phyloP scores from a whole-genome alignment of 2,888 invertebrate species.

The Galerucella calmariensis region DNA sequence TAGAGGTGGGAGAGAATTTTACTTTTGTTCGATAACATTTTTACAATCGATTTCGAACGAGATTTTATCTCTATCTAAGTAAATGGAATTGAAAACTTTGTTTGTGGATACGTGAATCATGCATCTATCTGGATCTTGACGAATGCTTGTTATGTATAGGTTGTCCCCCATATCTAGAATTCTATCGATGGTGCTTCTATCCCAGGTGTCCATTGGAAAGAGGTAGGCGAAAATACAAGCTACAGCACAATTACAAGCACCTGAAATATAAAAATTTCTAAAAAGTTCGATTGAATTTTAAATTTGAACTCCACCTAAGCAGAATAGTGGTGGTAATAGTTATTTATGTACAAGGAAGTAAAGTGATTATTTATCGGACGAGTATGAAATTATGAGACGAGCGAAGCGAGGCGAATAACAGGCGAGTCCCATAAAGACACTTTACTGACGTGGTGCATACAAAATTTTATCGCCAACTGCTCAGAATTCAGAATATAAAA shows the following conservation, averaged over 20 bases:
- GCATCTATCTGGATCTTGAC: slow-evolving; percentile 49
- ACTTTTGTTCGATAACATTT: slow-evolving; percentile 41
- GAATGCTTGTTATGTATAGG: slow-evolving; percentile 62
- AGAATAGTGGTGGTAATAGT: too few species aligned
- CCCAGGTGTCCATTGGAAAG: slow-evolving; percentile 71
- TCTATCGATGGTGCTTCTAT: slow-evolving; percentile 65
- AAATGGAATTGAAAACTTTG: slow-evolving; percentile 55
- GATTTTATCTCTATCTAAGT: slow-evolving; percentile 52
- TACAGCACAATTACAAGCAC: slow-evolving; percentile 69
- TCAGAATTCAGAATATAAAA: too few species aligned
- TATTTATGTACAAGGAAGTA: too few species aligned
- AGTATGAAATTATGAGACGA: too few species aligned
- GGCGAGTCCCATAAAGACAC: too few species aligned
- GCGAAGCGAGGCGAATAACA: too few species aligned
- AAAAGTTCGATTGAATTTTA: too few species aligned
- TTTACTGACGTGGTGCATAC: too few species aligned
- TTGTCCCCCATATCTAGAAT: slow-evolving; percentile 68
- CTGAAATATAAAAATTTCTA: slow-evolving; percentile 49
- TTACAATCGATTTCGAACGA: slow-evolving; percentile 54
- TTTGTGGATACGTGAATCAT: slow-evolving; percentile 50
- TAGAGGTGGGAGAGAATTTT: background rate
- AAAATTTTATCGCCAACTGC: too few species aligned
- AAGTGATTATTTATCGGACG: too few species aligned
- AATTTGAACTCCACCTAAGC: too few species aligned
- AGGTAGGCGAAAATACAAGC: slow-evolving; percentile 69